These are phyloP conservation scores for Tetramorium simillimum DNA, from an alignment of 1,140 invertebrate species.

Conservation along the genomic window DNA sequence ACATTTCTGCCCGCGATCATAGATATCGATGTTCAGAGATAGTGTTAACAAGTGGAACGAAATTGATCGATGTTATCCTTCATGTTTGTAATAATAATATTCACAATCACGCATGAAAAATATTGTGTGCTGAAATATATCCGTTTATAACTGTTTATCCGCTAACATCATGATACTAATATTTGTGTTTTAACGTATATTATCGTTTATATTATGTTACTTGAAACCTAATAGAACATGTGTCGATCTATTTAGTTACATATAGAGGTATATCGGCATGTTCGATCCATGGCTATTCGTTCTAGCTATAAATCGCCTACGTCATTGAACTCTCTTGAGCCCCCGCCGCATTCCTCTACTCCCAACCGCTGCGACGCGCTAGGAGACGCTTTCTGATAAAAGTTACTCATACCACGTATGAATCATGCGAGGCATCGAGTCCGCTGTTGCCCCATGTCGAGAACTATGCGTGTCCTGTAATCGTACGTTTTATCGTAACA, in stretches of 20 bases:
- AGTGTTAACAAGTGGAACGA: neutral
- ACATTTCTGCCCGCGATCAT: neutral
- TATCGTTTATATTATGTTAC: neutral
- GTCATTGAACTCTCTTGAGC: conserved; percentile 41
- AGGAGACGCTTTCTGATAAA: conserved; percentile 31
- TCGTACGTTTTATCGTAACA: conserved; percentile 15
- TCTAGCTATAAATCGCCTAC: conserved; percentile 22
- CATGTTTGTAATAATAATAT: neutral
- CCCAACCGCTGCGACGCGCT: neutral
- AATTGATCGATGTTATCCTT: neutral
- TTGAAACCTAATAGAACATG: neutral
- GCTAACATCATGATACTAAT: neutral
- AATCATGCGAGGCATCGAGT: conserved; percentile 41
- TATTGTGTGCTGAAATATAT: neutral
- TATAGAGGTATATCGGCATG: conserved; percentile 15
- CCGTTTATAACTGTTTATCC: neutral
- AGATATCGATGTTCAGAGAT: neutral
- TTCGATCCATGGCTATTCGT: neutral
- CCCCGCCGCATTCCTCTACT: conserved; percentile 7
- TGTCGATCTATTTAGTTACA: neutral
- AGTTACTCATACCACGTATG: conserved; percentile 37
- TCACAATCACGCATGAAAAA: neutral
- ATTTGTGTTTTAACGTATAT: neutral
- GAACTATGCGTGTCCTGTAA: conserved; percentile 15
- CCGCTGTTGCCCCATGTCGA: neutral